Base-by-base conservation (phyloP, 2,113 vertebrate species). In the Tetrao urogallus region DNA sequence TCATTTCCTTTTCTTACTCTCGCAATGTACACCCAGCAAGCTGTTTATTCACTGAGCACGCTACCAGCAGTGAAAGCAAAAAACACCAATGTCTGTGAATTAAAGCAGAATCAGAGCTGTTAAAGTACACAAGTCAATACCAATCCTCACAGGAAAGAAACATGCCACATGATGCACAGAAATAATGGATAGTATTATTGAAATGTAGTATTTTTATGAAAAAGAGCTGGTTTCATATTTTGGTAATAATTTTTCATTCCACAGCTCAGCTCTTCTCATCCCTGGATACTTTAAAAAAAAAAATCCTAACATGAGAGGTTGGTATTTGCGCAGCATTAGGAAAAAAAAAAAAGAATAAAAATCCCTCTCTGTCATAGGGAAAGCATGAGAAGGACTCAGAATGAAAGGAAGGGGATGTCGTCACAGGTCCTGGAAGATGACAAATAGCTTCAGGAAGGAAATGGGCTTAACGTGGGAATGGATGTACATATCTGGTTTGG, bases 1-100 rank as follows among this genome's bases (percentile, higher is more conserved):
- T 88, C 72, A 92, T 92, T 92, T 93, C 86, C 57, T 88, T 74
- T 76, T 84, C 80, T 87, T 94, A 80, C 81, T 92, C 90, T 90
- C 81, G 40, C 76, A 84, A 82, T 54, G 60, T 90, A 92, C 95
- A 88, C 82, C 60, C 84, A 93, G 64, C 74, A 86, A 94, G 83
- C 86, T 90, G 82, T 88, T 54, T 94, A 78, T 71, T 94, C 90
- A 86, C 86, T 77, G 92, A 91, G 70, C 42, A 32, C 38, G 20
- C 64, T 78, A 93, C 64, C 79, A 50, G 28, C 14, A 72, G 36
- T 65, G 88, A 96, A 69, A 91, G 66, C 25, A 79, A 93, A 94
- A 38, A 38, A 38, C 38, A 38, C 38, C 38, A 38, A 38, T 38
- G 38, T 38, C 66, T 91, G 34, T 85, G 82, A 95, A 93, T 82